Percentiles rank a stretch among this genome's conserved stretches.
Conservation (phyloP, 2,888 invertebrate genomes). For the Clitarchus hookeri region DNA sequence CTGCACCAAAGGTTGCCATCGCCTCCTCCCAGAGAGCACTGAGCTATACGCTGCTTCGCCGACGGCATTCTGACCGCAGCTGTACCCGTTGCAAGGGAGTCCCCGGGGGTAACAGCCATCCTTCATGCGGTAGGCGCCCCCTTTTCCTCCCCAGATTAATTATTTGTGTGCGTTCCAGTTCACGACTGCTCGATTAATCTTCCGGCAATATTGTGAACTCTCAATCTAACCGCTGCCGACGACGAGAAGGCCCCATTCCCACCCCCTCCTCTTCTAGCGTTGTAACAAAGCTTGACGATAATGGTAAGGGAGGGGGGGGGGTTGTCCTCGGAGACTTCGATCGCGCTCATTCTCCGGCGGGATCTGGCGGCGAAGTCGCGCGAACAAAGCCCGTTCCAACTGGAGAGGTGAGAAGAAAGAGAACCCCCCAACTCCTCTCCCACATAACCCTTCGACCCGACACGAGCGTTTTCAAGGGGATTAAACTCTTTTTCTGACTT, state of each 20-base stretch:
- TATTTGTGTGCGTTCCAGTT: constrained; percentile 34
- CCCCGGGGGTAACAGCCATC: not conserved
- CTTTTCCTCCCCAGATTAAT: constrained; percentile 30
- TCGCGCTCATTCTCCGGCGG: not conserved
- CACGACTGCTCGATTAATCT: constrained; percentile 33
- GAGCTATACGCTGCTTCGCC: no score
- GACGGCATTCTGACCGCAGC: no score
- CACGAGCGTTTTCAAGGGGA: no score
- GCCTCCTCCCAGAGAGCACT: no score
- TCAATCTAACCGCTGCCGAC: not conserved
- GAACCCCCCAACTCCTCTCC: no score
- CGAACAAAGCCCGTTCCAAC: not conserved
- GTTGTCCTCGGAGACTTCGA: no score
- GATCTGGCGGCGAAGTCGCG: not conserved
- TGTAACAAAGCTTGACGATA: not conserved
- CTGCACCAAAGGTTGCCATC: no score
- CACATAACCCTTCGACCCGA: no score
- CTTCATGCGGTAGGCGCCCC: not conserved
- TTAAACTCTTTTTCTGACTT: no score
- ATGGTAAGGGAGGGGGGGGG: not conserved
- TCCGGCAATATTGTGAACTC: not conserved
- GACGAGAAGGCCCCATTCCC: no score
- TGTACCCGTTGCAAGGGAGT: not conserved
- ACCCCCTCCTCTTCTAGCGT: not conserved
- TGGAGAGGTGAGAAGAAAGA: not conserved